Base-by-base conservation (phyloP, 2,888 invertebrate genomes). In the Boloria euphrosyne region DNA sequence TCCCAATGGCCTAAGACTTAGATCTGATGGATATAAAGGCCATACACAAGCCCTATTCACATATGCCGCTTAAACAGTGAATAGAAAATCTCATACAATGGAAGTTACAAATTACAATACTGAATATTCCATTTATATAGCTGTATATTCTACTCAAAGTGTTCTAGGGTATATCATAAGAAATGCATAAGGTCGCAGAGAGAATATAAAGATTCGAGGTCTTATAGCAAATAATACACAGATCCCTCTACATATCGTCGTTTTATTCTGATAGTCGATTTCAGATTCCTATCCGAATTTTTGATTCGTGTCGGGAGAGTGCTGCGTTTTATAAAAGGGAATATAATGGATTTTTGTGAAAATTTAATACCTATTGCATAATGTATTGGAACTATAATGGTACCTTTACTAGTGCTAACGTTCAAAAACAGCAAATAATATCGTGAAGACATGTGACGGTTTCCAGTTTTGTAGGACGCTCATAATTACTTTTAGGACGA, bases 101-200 rank as follows among this genome's bases (percentile, higher is more conserved):
- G 80, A 85, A 82, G 81, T 80, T 84, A 82, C 81, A 83, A 84
- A 82, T 80, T 84, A 83, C 82, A 81, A 82, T 84, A 82, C 85
- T 86, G 83, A 89, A 89, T 88, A 89, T 88, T 88, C 85, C 76
- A 88, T 88, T 84, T 84, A 85, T 86, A 87, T 85, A 82, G 84
- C 86, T 80, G 82, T 80, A 86, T 86, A 86, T 88, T 89, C 87
- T 84, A 86, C 84, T 84, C 81, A 86, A 87, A 86, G 86, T 84
- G 82, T 85, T 85, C 79, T 67, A 79, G 82, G 73, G 75, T 38
- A 73, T 73, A 76, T 87, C 85, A 89, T 89, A 87, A 87, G 80
- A 80, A 85, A 88, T 89, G 86, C 84, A 89, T 85, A 81, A 80
- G 84, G 84, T 85, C 84, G 77, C 80, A 73, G 63, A 61, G 69